Evolutionary conservation across 2,888 invertebrate species (phyloP), one percentile per base, ranked within the genome.

Genomic region (Dasysyrphus tricinctus): DNA sequence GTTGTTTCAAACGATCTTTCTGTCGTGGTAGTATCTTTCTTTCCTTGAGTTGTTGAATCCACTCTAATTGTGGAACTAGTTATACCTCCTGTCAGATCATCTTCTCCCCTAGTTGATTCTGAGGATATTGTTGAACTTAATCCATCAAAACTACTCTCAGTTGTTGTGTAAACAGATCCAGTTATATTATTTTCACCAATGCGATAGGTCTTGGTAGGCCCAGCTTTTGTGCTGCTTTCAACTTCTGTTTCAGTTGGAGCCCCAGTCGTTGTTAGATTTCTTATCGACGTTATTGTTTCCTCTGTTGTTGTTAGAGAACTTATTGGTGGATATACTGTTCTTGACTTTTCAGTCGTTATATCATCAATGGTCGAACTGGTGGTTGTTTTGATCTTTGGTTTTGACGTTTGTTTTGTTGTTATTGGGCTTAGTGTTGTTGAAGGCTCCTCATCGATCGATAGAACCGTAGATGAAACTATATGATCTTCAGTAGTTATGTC

Each of bases 111-210:
- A 1, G 86, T 82, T 11, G 78, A 42, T 2, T 67, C 42, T 16
- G 39, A 57, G 5, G 74, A n/a, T 11, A 14, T 54, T 29, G 86
- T 75, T 19, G 81, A 65, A 34, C 86, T 81, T 11, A 75, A 61
- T n/a, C 42, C 57, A n/a, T 73, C 76, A 39, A 80, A 67, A 24
- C 84, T 51, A 44, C 80, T 81, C 14, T 76, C 74, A 9, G 88
- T 88, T 51, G 82, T 32, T 14, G 78, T 42, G 14, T 76, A 72
- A 8, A 89, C 89, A 29, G 89, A 87, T 88, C 90, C 92, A 29
- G 92, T 92, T 70, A 91, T 92, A 88, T 92, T 92, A 88, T 92
- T 92, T 69, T 92, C 92, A 79, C 92, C 92, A 90, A 92, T 92
- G n/a, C 93, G 91, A 88, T 92, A 92, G 49, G 91, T 91, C 80